Evolutionary conservation across 2,797 vertebrate species (phyloP).

Genomic region (Pseudochirops cupreus): DNA sequence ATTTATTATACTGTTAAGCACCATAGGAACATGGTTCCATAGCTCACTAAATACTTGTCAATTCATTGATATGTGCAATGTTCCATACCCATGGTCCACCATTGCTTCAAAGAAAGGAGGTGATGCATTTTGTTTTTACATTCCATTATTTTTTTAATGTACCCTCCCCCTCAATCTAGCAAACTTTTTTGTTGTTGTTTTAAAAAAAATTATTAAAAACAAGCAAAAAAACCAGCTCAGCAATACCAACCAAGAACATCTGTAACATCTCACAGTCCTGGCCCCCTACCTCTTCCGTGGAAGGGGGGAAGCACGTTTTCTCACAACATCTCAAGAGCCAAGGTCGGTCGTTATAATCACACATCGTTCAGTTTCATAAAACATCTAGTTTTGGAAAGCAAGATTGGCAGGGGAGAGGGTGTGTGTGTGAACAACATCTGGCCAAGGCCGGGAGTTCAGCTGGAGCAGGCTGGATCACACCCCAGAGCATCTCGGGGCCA

Average conservation of each 20-base stretch:
- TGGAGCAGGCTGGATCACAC: not conserved
- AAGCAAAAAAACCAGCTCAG: not conserved
- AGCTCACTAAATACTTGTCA: not conserved
- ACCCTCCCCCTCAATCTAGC: not conserved
- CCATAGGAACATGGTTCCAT: not conserved
- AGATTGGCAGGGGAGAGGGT: not conserved
- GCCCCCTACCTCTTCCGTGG: not conserved
- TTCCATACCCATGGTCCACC: not conserved
- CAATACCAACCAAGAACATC: not conserved
- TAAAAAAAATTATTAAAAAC: not conserved
- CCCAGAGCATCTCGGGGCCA: not conserved
- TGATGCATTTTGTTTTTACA: not conserved
- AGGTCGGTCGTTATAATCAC: conserved; percentile 1
- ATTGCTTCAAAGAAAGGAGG: not conserved
- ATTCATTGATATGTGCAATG: not conserved
- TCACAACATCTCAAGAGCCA: not conserved
- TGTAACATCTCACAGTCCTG: not conserved
- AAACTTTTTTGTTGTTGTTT: not conserved
- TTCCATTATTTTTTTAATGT: not conserved
- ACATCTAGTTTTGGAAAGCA: conserved; percentile 17
- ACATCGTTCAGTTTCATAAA: conserved; percentile 1
- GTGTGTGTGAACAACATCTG: not conserved
- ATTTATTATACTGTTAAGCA: not conserved
- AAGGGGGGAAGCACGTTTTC: not conserved
- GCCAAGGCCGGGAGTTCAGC: not conserved